phyloP scores from a whole-genome alignment of 2,113 vertebrate genomes.

The Anguilla japonica region DNA sequence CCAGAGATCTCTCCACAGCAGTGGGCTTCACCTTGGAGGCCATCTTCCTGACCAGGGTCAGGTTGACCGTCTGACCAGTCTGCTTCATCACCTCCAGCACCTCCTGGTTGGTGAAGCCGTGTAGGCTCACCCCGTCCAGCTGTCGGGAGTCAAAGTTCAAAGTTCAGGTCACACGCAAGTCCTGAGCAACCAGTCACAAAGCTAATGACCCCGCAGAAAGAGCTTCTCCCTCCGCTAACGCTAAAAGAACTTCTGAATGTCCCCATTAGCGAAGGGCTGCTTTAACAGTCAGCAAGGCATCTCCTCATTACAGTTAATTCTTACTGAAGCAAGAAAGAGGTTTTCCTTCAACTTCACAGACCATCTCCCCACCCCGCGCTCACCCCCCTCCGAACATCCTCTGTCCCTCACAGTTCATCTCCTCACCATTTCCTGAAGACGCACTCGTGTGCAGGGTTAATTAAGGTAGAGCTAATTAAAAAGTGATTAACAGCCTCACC shows the following conservation, averaged over 20 bases:
- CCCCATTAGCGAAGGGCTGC: neutral
- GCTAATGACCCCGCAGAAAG: neutral
- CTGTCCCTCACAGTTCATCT: neutral
- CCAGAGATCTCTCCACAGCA: constrained; percentile 61
- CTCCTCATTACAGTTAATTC: neutral
- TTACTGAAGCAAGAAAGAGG: neutral
- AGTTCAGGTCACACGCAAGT: neutral
- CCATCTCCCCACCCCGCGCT: neutral
- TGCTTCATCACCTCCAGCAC: constrained; percentile 84
- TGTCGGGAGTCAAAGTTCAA: constrained; percentile 44
- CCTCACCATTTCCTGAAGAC: neutral
- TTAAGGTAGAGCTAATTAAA: constrained; percentile 45
- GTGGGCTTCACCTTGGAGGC: neutral
- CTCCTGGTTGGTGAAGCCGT: constrained; percentile 86
- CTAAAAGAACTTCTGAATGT: neutral
- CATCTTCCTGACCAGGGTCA: constrained; percentile 81
- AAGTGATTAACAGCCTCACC: constrained; percentile 64
- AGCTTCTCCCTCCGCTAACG: neutral
- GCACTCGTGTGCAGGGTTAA: constrained; percentile 23
- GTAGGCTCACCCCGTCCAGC: constrained; percentile 86
- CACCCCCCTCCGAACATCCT: constrained; percentile 19
- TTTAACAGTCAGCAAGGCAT: neutral
- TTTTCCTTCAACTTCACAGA: neutral
- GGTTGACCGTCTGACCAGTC: constrained; percentile 77
- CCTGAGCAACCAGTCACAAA: neutral